Evolutionary conservation across 2,888 invertebrate species (phyloP).

Genomic region (Clanis bilineata): DNA sequence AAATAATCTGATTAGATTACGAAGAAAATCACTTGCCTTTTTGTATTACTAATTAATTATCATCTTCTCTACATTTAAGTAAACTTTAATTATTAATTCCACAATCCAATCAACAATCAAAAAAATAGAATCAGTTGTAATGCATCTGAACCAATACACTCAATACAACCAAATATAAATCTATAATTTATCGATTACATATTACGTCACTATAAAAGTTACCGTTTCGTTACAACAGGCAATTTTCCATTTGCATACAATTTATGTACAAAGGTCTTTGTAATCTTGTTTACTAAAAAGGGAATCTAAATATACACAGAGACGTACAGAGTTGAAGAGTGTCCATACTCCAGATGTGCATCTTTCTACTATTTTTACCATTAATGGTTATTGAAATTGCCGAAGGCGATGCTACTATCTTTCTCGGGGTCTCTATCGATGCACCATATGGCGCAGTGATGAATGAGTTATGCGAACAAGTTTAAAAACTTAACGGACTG

Average conservation of each 20-base stretch:
- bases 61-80: too few relatives aligned
- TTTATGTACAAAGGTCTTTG: not conserved
- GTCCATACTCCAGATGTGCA: conserved; percentile 37
- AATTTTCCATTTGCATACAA: not conserved
- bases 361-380: conserved; percentile 43
- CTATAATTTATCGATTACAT: too few relatives aligned
- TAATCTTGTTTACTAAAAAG: not conserved
- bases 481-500: too few relatives aligned
- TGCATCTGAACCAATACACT: not conserved
- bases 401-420: conserved; percentile 16
- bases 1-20: too few relatives aligned
- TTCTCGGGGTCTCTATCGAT: not conserved
- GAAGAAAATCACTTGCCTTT: too few relatives aligned
- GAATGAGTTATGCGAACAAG: not conserved
- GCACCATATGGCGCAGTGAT: conserved; percentile 1
- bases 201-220: too few relatives aligned
- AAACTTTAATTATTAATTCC: too few relatives aligned
- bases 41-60: too few relatives aligned
- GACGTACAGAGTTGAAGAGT: not conserved
- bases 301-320: not conserved
- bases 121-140: too few relatives aligned
- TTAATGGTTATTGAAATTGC: conserved; percentile 21
- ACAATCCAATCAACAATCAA: too few relatives aligned
- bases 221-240: not conserved
- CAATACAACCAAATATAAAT: too few relatives aligned